Conservation (phyloP, 2,797 vertebrate species). For the Erithacus rubecula region DNA sequence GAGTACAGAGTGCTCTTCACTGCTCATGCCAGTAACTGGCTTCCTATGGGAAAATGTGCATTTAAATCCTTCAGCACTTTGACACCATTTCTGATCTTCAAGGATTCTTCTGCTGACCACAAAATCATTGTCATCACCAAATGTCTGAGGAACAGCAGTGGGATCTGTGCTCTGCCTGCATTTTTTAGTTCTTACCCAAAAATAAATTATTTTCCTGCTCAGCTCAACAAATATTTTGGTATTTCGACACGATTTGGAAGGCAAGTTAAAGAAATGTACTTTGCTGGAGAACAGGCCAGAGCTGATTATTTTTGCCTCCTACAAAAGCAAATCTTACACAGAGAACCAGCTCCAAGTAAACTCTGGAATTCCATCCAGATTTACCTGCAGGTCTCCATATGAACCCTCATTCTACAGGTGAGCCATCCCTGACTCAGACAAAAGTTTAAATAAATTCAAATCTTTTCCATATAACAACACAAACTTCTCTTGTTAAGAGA, state of each 20-base stretch:
- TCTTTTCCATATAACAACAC: fast-evolving
- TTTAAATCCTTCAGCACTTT: background rate
- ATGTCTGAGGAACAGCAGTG: background rate
- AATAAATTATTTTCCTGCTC: background rate
- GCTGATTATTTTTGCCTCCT: background rate
- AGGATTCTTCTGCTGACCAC: background rate
- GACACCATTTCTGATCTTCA: background rate
- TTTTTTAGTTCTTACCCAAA: background rate
- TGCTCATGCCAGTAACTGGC: background rate
- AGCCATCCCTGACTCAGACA: background rate
- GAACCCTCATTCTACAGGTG: background rate
- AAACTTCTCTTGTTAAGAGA: background rate
- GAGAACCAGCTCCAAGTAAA: background rate
- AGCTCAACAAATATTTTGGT: background rate
- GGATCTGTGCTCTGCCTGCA: background rate
- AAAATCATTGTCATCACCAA: background rate
- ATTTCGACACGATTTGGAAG: background rate
- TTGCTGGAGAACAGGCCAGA: fast-evolving
- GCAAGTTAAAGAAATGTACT: background rate
- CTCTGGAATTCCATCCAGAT: background rate
- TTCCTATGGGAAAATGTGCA: fast-evolving
- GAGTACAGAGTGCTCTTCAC: background rate
- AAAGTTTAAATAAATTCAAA: background rate
- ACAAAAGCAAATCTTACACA: background rate
- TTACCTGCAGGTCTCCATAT: background rate